Base-by-base conservation (phyloP, 1,140 invertebrate species). In the Calycopis cecrops region DNA sequence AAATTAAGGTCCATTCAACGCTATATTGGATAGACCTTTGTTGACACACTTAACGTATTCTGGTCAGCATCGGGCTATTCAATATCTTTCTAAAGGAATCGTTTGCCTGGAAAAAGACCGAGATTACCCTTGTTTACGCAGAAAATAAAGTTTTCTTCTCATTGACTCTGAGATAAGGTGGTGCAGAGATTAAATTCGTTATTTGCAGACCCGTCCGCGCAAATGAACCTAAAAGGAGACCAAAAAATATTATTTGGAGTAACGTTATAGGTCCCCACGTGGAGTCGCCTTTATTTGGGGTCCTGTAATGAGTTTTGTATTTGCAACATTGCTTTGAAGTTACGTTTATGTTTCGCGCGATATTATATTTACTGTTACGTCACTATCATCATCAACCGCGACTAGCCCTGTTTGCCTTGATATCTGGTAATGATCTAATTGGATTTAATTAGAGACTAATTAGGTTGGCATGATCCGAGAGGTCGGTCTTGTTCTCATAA, bases 131-230 rank as follows among this genome's bases (percentile, higher is more conserved):
- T 86, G 78, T 86, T 83, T 85, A 79, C 83, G 67, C 63, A 78
- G 73, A 78, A 82, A 84, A 81, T 83, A 83, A 84, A 85, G 75
- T 80, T 85, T 82, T 82, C 79, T 82, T 78, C 73, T 78, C 78
- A 79, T 76, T 76, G 76, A 63, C 65, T 76, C 62, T 47, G 56
- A 78, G 71, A 85, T 85, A 84, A 82, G 80, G 72, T 62, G 69
- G 65, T 62, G 65, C 68, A 76, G 62, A 82, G 80, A 86, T 86
- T 86, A 84, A 85, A 80, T 75, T 71, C 73, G 66, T 63, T 83
- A 70, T 83, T 84, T 83, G 71, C 76, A 65, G 56, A 65, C 73
- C 67, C 62, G 68, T 69, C 72, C 71, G 69, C 73, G 73, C 71
- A 83, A 80, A 78, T 73, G 71, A 71, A 71, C 71, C 73, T 73